phyloP scores from a whole-genome alignment of 2,888 invertebrate genomes.

The Lymantria dispar region DNA sequence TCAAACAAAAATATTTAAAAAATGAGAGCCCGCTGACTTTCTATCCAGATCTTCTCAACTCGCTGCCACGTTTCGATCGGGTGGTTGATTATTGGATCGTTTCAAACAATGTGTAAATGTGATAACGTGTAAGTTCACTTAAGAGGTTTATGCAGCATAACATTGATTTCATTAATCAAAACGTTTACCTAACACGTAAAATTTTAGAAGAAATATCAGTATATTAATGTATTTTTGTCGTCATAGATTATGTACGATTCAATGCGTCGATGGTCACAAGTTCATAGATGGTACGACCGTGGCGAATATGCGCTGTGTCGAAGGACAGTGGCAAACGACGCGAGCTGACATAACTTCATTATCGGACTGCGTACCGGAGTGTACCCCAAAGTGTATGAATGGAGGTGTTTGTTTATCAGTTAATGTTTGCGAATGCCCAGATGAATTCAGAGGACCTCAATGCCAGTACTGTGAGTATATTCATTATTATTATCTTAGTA shows the following conservation, averaged over 20 bases:
- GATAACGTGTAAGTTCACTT: too few relatives aligned
- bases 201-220: background rate
- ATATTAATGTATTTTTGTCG: background rate
- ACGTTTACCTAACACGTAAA: background rate
- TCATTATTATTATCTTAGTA: too few relatives aligned
- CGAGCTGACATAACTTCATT: slow-evolving; percentile 83
- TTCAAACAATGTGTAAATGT: too few relatives aligned
- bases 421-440: slow-evolving; percentile 90
- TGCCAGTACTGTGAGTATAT: slow-evolving; percentile 84
- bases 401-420: slow-evolving; percentile 91
- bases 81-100: too few relatives aligned
- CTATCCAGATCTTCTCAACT: too few relatives aligned
- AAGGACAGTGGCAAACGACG: slow-evolving; percentile 87
- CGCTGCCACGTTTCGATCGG: too few relatives aligned
- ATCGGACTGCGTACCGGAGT: slow-evolving; percentile 87
- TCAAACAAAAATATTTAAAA: too few relatives aligned
- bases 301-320: slow-evolving; percentile 85
- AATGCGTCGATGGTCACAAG: slow-evolving; percentile 85
- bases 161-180: too few relatives aligned
- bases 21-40: too few relatives aligned
- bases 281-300: slow-evolving; percentile 88
- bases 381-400: slow-evolving; percentile 87
- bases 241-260: slow-evolving; percentile 84
- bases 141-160: too few relatives aligned
- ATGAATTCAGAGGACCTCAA: slow-evolving; percentile 86